phyloP scores from a whole-genome alignment of 2,888 invertebrate species.

The Bembecia ichneumoniformis region DNA sequence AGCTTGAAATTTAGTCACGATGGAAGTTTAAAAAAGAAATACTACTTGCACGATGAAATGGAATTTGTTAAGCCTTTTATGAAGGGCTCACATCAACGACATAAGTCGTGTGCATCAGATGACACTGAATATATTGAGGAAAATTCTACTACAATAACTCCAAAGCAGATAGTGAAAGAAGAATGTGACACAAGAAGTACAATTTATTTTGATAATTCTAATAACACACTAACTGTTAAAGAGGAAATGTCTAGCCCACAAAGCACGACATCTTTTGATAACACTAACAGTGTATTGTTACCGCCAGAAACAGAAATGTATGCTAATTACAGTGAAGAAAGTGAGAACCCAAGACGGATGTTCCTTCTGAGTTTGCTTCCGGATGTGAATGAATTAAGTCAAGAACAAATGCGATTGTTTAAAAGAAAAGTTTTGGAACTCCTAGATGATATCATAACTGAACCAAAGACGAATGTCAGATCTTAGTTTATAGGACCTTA shows the following conservation, averaged over 20 bases:
- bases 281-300: background rate
- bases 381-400: conserved; percentile 27
- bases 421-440: conserved; percentile 28
- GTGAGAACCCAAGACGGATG: conserved; percentile 16
- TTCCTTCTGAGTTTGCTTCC: conserved; percentile 31
- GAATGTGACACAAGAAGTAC: conserved; percentile 26
- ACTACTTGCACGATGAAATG: conserved; percentile 34
- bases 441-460: conserved; percentile 24
- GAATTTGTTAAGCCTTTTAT: conserved; percentile 32
- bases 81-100: conserved; percentile 9
- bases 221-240: conserved; percentile 7
- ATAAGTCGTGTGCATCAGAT: background rate
- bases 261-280: background rate
- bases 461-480: background rate
- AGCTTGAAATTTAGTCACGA: conserved; percentile 28
- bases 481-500: too few species aligned
- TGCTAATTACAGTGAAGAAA: background rate
- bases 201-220: conserved; percentile 8
- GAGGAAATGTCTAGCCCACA: background rate
- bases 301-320: background rate
- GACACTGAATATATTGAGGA: background rate
- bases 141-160: background rate
- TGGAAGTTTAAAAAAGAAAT: conserved; percentile 27
- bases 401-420: conserved; percentile 30
- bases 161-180: conserved; percentile 3